Conservation (phyloP, 2,113 vertebrate genomes). For the Odocoileus virginianus region DNA sequence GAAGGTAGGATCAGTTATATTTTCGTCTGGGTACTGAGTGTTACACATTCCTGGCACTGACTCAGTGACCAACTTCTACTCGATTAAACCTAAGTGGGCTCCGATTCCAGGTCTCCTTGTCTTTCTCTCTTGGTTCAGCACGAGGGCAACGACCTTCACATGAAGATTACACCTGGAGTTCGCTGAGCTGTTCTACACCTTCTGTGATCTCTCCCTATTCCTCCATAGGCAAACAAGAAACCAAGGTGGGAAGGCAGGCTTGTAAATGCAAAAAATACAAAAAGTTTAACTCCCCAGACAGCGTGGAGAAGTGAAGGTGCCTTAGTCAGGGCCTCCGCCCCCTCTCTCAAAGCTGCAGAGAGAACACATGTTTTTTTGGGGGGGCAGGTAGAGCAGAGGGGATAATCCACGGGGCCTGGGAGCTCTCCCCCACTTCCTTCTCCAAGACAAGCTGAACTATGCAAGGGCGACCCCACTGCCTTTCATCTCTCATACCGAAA, state of each 20-base stretch:
- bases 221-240: not conserved
- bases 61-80: not conserved
- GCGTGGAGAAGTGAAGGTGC: no score
- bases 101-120: not conserved
- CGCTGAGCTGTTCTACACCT: rapidly evolving
- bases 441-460: slow-evolving; percentile 60
- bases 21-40: not conserved
- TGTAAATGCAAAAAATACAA: not conserved
- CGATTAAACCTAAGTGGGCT: not conserved
- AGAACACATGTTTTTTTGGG: not conserved
- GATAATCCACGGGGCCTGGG: not conserved
- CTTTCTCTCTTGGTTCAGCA: not conserved
- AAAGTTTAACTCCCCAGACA: not conserved
- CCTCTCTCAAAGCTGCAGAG: not conserved
- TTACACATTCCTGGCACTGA: not conserved
- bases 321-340: not conserved
- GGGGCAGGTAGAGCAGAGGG: not conserved
- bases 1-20: not conserved
- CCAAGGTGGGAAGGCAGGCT: not conserved
- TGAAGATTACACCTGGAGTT: not conserved
- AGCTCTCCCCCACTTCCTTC: not conserved
- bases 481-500: slow-evolving; percentile 76
- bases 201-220: not conserved
- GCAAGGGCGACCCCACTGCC: slow-evolving; percentile 53
- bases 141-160: not conserved